These are phyloP conservation scores for Myiothlypis chrysogaster DNA, from an alignment of 2,797 vertebrate genomes.

Conservation along the genomic window DNA sequence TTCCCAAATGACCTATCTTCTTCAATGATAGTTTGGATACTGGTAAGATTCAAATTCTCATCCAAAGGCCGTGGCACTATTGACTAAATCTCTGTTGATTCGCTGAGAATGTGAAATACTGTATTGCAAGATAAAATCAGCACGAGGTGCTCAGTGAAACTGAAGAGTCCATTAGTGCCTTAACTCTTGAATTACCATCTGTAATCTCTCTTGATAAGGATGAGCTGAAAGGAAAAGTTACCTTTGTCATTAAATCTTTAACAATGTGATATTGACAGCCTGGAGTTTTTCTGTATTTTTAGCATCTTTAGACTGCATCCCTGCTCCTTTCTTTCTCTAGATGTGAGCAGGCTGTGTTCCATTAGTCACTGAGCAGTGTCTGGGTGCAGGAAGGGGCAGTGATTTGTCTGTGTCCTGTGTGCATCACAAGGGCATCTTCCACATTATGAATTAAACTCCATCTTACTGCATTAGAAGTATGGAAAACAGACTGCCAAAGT, in stretches of 20 bases:
- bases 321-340: slow-evolving; percentile 54
- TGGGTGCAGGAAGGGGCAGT: slow-evolving; percentile 42
- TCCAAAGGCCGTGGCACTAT: slow-evolving; percentile 77
- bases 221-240: slow-evolving; percentile 44
- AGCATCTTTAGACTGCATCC: slow-evolving; percentile 35
- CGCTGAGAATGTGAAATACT: slow-evolving; percentile 88
- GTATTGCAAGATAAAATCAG: slow-evolving; percentile 87
- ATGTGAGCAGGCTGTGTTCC: slow-evolving; percentile 55
- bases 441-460: slow-evolving; percentile 61
- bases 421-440: slow-evolving; percentile 60
- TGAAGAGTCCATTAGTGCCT: slow-evolving; percentile 68
- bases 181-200: slow-evolving; percentile 56
- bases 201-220: slow-evolving; percentile 40
- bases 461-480: slow-evolving; percentile 15
- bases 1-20: slow-evolving; percentile 47
- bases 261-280: slow-evolving; percentile 35
- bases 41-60: slow-evolving; percentile 46
- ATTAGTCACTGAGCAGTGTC: slow-evolving; percentile 45
- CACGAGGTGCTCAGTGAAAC: slow-evolving; percentile 63
- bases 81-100: slow-evolving; percentile 84
- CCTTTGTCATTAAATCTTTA: slow-evolving; percentile 62
- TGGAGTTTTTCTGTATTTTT: slow-evolving; percentile 52
- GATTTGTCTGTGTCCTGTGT: slow-evolving; percentile 70
- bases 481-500: slow-evolving; percentile 30
- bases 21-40: slow-evolving; percentile 47